These are phyloP conservation scores for Antidorcas marsupialis DNA, from an alignment of 2,113 vertebrate species.

Conservation along the genomic window DNA sequence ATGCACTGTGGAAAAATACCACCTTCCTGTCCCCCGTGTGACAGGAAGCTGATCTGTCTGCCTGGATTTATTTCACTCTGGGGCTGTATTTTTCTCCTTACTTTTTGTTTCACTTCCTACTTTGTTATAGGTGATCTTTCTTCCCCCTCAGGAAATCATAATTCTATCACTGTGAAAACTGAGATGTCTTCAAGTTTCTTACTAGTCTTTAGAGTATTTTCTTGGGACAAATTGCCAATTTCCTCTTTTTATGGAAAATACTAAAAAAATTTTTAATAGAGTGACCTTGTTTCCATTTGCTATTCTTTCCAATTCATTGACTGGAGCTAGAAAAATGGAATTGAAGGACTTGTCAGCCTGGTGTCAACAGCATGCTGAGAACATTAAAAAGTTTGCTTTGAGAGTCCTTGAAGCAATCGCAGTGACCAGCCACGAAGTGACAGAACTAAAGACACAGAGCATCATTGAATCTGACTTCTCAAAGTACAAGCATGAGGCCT, in stretches of 20 bases:
- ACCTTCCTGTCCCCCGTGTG: not conserved
- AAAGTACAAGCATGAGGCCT: not conserved
- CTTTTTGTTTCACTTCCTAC: not conserved
- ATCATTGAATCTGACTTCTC: not conserved
- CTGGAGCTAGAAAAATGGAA: not conserved
- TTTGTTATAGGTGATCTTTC: constrained; percentile 1
- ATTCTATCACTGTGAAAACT: constrained; percentile 47
- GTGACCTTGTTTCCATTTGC: constrained; percentile 19
- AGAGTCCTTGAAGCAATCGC: not conserved
- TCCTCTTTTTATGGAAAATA: constrained; percentile 54
- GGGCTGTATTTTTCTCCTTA: not conserved
- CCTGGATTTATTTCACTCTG: constrained; percentile 17
- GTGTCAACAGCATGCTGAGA: not conserved
- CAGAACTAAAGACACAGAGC: not conserved
- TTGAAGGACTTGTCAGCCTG: not conserved
- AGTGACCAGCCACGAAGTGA: not conserved
- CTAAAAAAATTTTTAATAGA: constrained; percentile 5
- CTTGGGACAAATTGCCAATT: constrained; percentile 46
- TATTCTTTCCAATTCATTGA: constrained; percentile 31
- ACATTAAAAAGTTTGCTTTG: not conserved
- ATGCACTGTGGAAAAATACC: not conserved
- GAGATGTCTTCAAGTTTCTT: constrained; percentile 42
- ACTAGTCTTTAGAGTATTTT: constrained; percentile 20
- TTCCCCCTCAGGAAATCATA: constrained; percentile 12
- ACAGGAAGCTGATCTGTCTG: not conserved